A percentile compares a stretch with the other conserved stretches of the same genome.
Evolutionary conservation across 2,888 invertebrate genomes (phyloP).

Genomic region (Dolichopus griseipennis): DNA sequence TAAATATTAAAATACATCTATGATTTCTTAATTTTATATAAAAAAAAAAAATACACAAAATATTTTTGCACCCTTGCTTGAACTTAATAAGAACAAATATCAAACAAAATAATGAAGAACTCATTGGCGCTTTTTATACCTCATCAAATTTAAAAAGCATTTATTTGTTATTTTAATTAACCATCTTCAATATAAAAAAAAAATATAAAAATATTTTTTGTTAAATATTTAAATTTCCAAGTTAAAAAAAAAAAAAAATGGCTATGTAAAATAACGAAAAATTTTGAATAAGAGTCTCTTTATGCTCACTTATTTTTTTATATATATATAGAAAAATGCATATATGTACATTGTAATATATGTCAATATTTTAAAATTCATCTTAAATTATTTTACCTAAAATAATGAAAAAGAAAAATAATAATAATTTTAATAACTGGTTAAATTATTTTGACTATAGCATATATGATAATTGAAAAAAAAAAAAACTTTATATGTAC

Average conservation of each 20-base stretch:
- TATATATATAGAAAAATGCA: not conserved
- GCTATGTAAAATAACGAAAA: not conserved
- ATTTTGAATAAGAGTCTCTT: not conserved
- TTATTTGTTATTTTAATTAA: not conserved
- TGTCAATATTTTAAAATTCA: too few species aligned
- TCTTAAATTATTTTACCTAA: too few species aligned
- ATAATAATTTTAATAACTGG: too few species aligned
- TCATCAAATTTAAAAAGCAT: not conserved
- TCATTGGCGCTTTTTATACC: slow-evolving; percentile 6
- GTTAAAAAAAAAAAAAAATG: not conserved
- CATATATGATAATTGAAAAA: too few species aligned
- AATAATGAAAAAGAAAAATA: too few species aligned
- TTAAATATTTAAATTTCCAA: not conserved
- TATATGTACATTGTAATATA: too few species aligned
- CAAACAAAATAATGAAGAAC: not conserved
- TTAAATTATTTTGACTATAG: too few species aligned
- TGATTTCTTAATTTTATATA: not conserved
- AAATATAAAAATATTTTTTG: not conserved
- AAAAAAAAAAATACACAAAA: not conserved
- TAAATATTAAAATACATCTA: not conserved
- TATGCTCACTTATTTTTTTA: not conserved
- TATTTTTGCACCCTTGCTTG: not conserved
- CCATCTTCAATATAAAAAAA: not conserved
- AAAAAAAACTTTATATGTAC: not conserved
- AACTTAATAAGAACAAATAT: not conserved